These are phyloP conservation scores for Drosophila watanabei DNA, from an alignment of 1,140 invertebrate genomes.

Conservation along the genomic window DNA sequence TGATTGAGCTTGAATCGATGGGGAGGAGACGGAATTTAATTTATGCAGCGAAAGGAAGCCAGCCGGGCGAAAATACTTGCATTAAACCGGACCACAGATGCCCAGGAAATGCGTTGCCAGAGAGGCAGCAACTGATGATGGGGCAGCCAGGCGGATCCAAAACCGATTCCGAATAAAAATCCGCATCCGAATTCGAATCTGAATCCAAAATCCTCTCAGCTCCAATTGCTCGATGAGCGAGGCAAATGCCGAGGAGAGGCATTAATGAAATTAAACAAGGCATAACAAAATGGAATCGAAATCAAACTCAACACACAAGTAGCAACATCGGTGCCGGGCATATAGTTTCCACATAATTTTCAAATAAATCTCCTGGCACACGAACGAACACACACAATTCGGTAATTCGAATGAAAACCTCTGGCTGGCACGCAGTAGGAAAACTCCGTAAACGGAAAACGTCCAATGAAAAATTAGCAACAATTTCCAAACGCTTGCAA, in stretches of 20 bases:
- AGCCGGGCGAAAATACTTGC: slow-evolving; percentile 8
- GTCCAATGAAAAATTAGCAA: slow-evolving; percentile 61
- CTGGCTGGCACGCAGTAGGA: slow-evolving; percentile 46
- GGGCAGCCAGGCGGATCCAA: slow-evolving; percentile 23
- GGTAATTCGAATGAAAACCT: slow-evolving; percentile 57
- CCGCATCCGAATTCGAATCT: not conserved
- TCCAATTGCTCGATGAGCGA: slow-evolving; percentile 46
- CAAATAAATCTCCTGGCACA: slow-evolving; percentile 62
- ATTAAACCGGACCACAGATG: slow-evolving; percentile 17
- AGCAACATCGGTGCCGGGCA: slow-evolving; percentile 3
- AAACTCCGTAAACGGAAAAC: slow-evolving; percentile 53
- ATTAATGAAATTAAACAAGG: slow-evolving; percentile 71
- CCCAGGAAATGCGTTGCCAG: slow-evolving; percentile 38
- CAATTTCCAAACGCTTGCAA: slow-evolving; percentile 58
- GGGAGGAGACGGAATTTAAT: slow-evolving; percentile 31
- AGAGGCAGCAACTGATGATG: slow-evolving; percentile 1
- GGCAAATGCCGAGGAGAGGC: slow-evolving; percentile 5
- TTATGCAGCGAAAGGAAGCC: slow-evolving; percentile 37
- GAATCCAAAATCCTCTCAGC: slow-evolving; percentile 22
- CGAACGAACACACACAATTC: slow-evolving; percentile 69
- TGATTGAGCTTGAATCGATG: slow-evolving; percentile 44
- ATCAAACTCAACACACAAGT: slow-evolving; percentile 33
- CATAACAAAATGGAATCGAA: slow-evolving; percentile 65
- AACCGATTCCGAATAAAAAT: not conserved
- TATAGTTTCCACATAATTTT: slow-evolving; percentile 63